Evolutionary conservation across 1,140 invertebrate genomes (phyloP), one percentile per base, ranked within the genome.

Genomic region (Leptonema lineaticorne): DNA sequence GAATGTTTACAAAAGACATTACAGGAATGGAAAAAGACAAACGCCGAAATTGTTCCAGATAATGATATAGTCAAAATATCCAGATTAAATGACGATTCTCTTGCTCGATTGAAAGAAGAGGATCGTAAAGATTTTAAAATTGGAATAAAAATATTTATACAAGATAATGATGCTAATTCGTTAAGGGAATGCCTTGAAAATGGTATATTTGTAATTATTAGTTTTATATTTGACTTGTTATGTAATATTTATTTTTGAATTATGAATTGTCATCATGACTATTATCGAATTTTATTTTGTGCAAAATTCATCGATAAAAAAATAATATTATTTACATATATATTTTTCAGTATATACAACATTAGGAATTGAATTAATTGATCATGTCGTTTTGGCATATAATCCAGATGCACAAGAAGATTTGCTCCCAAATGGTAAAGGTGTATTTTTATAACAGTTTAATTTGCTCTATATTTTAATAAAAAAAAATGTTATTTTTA

Each of bases 361-460:
- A 0, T 78, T 94, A 41, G 84, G 86, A 30, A 86, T 88, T 2
- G 80, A 85, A 6, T 83, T 81, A 41, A 85, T 94, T 69, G 90
- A 94, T 75, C 90, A 91, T 45, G 83, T 94, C 16, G 86, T 93
- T 26, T 79, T 94, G 66, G 85, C 91, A 0, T 89, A 92, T 75
- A 87, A 87, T 70, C 82, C 79, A 0, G 76, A 78, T 41, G n/a
- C n/a, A n/a, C n/a, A n/a, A n/a, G 37, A 41, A 11, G 2, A 41
- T 66, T 18, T 29, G 4, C 1, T 30, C 27, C 11, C 27, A 18
- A 63, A 45, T 22, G 59, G 41, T 18, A 33, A 63, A 45, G 59
- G 33, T 63, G 46, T 24, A 33, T 62, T n/a, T 24, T 41, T 2
- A 24, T 14, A 14, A 57, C 20, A 7, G 18, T 14, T 29, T 4